Base-by-base conservation (phyloP, 2,113 vertebrate species). In the Nettapus auritus region DNA sequence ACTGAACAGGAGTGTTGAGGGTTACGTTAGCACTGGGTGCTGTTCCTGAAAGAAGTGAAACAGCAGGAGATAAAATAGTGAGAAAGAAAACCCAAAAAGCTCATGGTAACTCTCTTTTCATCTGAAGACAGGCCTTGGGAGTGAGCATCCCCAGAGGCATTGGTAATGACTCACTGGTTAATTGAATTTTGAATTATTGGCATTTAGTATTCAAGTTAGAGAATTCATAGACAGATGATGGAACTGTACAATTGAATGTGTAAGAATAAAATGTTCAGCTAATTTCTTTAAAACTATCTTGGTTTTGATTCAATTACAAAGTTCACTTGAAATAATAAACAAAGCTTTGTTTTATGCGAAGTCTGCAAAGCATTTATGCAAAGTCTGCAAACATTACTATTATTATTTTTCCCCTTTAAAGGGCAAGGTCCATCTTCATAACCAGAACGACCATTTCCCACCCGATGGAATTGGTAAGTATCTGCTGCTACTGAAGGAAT, bases 391-490 rank as follows among this genome's bases (percentile, higher is more conserved):
- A 90, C 25, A 16, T 84, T 60, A 40, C 11, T 50, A 5, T 76
- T 73, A 8, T 10, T 69, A 11, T 3, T 62, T 95, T 95, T 94
- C 79, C 91, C 90, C 34, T 91, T 91, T 97, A 46, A 94, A 99
- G 99, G 99, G 98, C 78, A 99, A 99, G 93, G 98, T 96, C 93
- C 98, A 98, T 93, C 98, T 98, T 96, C 98, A 98, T 91, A 99
- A 98, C 96, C 99, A 99, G 97, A 98, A 98, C 26, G 99, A 99
- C 71, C 99, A 99, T 95, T 99, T 99, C 95, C 99, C 98, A 96
- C 98, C 98, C 78, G 99, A 99, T 96, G 99, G 99, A 97, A 99
- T 99, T 97, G 99, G 99, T 99, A 97, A 99, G 99, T 97, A 7
- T 59, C 84, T 82, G 73, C 93, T 78, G 29, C 52, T 86, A 4